Evolutionary conservation across 1,140 invertebrate genomes (phyloP).

Genomic region (Holotrichia oblita): DNA sequence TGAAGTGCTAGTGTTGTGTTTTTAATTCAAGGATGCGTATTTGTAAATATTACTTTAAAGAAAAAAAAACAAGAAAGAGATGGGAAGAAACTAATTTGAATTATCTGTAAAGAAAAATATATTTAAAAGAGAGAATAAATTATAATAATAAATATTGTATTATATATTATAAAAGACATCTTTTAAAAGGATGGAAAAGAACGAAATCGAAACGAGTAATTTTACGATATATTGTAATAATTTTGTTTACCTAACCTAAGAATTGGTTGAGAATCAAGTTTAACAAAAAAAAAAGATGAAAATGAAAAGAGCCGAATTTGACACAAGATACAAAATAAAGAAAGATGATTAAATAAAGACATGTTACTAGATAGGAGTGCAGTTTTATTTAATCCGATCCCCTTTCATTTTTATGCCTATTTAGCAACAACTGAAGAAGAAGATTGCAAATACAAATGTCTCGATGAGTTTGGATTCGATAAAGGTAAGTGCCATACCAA

Average conservation of each 20-base stretch:
- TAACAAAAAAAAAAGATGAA: background rate
- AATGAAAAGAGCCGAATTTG: background rate
- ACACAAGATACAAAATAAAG: background rate
- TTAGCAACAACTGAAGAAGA: no score
- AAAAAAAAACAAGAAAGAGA: no score
- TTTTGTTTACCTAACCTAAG: background rate
- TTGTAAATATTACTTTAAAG: no score
- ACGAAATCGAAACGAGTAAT: background rate
- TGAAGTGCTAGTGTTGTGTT: no score
- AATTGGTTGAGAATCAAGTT: no score
- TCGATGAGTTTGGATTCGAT: no score
- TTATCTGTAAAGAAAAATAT: no score
- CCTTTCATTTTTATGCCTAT: no score
- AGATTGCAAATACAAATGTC: no score
- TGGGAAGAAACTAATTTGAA: no score
- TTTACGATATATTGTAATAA: background rate
- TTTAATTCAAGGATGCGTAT: no score
- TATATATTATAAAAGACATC: background rate
- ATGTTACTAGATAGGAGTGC: background rate
- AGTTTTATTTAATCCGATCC: background rate
- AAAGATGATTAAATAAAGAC: background rate
- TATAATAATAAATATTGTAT: background rate
- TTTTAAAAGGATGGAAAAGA: background rate
- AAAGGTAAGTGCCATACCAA: no score
- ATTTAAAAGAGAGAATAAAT: background rate